Conservation (phyloP, 2,113 vertebrate genomes). For the Bettongia penicillata region DNA sequence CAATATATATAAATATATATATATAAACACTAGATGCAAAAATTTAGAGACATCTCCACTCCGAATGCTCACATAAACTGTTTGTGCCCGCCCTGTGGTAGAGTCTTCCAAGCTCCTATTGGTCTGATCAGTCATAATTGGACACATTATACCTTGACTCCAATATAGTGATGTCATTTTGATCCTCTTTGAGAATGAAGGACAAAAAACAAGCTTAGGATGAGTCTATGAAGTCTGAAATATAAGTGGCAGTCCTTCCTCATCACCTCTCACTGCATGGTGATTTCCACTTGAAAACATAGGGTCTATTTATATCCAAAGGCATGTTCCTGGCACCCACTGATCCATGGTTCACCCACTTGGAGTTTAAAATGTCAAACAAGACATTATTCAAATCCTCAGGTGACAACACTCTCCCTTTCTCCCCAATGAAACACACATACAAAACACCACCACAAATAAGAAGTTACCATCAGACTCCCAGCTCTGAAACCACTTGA, state of each 20-base stretch:
- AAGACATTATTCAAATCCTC: conserved; percentile 55
- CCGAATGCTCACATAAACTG: background rate
- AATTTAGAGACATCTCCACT: no score
- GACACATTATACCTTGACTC: background rate
- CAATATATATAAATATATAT: background rate
- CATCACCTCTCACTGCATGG: background rate
- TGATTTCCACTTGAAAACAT: background rate
- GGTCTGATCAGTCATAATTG: background rate
- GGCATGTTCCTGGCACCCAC: background rate
- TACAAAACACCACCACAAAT: conserved; percentile 44
- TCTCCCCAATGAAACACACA: background rate
- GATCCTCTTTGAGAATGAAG: background rate
- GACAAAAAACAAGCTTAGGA: background rate
- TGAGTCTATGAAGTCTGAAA: background rate
- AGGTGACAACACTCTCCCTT: conserved; percentile 42
- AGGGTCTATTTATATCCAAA: background rate
- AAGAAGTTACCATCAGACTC: conserved; percentile 19
- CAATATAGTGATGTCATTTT: background rate
- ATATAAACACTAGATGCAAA: background rate
- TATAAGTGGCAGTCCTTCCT: background rate
- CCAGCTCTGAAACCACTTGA: conserved; percentile 50
- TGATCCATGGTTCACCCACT: background rate
- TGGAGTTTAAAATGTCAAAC: conserved; percentile 53
- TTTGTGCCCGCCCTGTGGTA: background rate
- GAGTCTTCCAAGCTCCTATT: background rate